Percentiles rank a stretch among this genome's conserved stretches.
These are phyloP conservation scores for Calidris pygmaea DNA, from an alignment of 2,113 vertebrate species.

Conservation along the genomic window DNA sequence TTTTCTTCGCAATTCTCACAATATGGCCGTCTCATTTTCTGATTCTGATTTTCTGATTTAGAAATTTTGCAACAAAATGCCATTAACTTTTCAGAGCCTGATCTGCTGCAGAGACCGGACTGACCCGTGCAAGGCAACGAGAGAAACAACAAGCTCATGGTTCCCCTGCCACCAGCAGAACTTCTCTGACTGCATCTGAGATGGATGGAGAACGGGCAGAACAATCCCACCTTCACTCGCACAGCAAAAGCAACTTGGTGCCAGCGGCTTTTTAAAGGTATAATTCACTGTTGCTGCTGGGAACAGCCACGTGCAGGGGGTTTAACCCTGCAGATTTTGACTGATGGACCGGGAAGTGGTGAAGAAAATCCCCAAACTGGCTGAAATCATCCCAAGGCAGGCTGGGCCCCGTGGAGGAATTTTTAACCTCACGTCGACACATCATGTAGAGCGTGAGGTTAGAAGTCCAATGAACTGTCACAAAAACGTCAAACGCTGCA, in stretches of 20 bases:
- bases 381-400: neutral
- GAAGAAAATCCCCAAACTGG: neutral
- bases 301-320: fast-evolving
- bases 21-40: neutral
- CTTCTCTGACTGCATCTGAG: too few species aligned
- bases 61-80: neutral
- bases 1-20: neutral
- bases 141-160: neutral
- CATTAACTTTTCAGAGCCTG: neutral
- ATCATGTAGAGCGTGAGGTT: neutral
- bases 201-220: neutral
- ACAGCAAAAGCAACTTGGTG: neutral
- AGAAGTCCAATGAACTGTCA: neutral
- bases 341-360: neutral
- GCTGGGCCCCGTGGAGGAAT: fast-evolving
- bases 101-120: neutral
- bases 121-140: neutral
- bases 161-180: neutral
- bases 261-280: neutral
- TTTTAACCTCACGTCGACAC: neutral
- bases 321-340: neutral
- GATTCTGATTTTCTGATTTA: neutral
- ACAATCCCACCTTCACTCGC: neutral
- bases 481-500: neutral
- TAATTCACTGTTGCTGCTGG: neutral